Evolutionary conservation across 53 echinoderm and acorn worm species (phyloP).

Genomic region (Hippasteria phrygiana): DNA sequence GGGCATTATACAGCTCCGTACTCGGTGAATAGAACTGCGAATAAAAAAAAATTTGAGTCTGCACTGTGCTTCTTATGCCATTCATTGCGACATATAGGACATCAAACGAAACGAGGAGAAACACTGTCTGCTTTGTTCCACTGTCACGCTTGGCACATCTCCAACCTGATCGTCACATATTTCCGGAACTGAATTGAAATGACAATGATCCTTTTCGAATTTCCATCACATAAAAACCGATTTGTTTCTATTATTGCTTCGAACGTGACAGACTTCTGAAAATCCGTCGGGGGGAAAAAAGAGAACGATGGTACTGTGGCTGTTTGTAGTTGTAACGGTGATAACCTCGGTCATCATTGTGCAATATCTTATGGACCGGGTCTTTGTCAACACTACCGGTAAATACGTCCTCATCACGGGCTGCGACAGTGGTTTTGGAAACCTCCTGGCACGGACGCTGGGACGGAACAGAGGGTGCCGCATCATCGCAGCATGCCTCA

Average conservation of each 20-base stretch:
- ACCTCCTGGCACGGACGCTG: slow-evolving; percentile 27
- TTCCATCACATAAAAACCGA: too few species aligned
- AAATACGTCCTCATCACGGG: slow-evolving; percentile 59
- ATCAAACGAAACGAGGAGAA: too few species aligned
- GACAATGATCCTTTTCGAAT: too few species aligned
- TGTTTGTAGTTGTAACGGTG: background rate
- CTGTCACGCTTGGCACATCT: too few species aligned
- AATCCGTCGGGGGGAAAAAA: background rate
- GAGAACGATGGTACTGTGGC: background rate
- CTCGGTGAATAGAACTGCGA: too few species aligned
- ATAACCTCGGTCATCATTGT: background rate
- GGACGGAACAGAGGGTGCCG: slow-evolving; percentile 10
- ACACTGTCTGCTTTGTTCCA: too few species aligned
- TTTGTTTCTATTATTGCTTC: background rate
- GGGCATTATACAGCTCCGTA: too few species aligned
- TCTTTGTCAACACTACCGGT: background rate
- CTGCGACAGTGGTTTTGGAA: slow-evolving; percentile 59
- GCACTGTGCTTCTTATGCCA: too few species aligned
- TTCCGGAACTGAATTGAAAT: too few species aligned
- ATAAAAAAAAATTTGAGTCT: too few species aligned
- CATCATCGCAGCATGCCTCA: slow-evolving; percentile 59
- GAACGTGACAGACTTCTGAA: background rate
- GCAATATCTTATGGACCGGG: slow-evolving; percentile 28
- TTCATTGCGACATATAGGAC: too few species aligned
- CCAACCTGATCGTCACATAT: too few species aligned